Evolutionary conservation across 2,888 invertebrate genomes (phyloP), one percentile per base, ranked within the genome.

Genomic region (Sicus ferrugineus): DNA sequence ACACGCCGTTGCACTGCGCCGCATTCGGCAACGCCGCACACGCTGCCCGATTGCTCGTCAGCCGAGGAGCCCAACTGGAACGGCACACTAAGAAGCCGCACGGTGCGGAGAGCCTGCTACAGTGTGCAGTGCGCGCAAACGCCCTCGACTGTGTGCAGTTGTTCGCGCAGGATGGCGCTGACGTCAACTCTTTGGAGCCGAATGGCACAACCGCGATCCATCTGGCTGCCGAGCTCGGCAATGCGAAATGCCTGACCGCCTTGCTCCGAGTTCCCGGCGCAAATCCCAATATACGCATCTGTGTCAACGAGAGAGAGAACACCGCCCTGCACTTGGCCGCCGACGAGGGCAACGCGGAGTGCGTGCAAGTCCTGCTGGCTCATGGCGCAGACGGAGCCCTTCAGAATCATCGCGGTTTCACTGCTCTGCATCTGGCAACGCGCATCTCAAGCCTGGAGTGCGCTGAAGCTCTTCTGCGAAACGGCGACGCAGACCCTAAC

Each of bases 1-100:
- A 92, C 81, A 92, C 92, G 59, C 94, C 96, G 0, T 88, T 96
- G 70, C 96, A 97, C 84, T 95, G 94, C 81, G 94, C 96, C 11
- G 95, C 95, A 46, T 94, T 95, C 85, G 93, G 95, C 14, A 93
- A 95, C 80, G 92, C 94, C 72, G 89, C 91, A 64, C 91, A 92
- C 78, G 93, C 94, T 16, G 92, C 93, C 69, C 90, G 90, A 84
- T 89, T 94, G 79, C 88, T 96, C 71, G 88, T 95, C 73, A 89
- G 89, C 73, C 89, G 88, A 73, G 92, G 91, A 21, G 91, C 93
- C 65, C 88, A 89, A 72, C 89, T 93, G 61, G 88, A 89, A 72
- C 87, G 91, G 68, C 90, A 92, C 52, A 90, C 89, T 21, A 91
- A 88, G 75, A 89, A 89, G 3, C 85, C 83, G 19, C 89, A 90